Conservation (phyloP, 1,140 invertebrate species). For the Cydia pomonella region DNA sequence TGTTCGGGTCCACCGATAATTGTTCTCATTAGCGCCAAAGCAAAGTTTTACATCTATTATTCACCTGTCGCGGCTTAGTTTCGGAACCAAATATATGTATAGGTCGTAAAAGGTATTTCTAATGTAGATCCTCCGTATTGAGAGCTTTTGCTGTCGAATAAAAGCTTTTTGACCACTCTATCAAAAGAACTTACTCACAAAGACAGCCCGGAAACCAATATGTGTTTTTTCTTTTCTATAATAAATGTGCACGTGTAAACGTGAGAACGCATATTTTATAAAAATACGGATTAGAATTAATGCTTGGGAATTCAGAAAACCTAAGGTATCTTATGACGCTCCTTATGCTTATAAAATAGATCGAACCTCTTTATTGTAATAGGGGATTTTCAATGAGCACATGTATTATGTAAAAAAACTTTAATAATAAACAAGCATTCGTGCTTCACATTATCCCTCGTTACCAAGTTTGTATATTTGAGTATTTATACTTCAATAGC, state of each 20-base stretch:
- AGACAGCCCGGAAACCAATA: neutral
- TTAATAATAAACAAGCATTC: no score
- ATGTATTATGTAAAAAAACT: no score
- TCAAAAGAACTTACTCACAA: neutral
- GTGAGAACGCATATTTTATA: neutral
- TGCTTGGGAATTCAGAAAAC: neutral
- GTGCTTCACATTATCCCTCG: no score
- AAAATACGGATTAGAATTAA: neutral
- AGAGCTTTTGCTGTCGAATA: neutral
- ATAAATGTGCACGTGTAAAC: neutral
- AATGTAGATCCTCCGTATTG: neutral
- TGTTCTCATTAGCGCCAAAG: neutral
- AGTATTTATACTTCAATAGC: no score
- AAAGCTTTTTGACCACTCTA: neutral
- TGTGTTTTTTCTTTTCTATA: neutral
- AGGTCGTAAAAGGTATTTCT: neutral
- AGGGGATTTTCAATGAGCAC: no score
- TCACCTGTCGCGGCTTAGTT: neutral
- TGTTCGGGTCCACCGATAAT: neutral
- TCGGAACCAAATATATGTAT: neutral
- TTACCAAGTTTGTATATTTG: no score
- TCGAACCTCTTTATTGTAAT: no score
- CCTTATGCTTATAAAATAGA: no score
- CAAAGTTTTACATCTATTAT: conserved; percentile 10
- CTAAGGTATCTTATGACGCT: neutral